A percentile compares a stretch with the other conserved stretches of the same genome.
Evolutionary conservation across 2,113 vertebrate species (phyloP).

Genomic region (Pheucticus melanocephalus): DNA sequence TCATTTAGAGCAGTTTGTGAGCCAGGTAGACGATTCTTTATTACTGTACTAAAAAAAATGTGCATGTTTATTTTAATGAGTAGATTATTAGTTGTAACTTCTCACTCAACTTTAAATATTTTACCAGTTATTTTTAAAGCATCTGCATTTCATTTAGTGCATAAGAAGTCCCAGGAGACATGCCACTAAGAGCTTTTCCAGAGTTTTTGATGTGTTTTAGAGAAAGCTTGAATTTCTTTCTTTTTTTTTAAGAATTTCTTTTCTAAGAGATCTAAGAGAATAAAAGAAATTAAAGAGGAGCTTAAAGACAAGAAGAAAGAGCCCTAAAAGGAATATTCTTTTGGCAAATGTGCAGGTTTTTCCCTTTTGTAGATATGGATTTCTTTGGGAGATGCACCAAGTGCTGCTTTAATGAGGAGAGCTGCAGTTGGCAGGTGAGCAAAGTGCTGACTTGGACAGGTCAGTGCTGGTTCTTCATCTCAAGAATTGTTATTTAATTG

Average conservation of each 20-base stretch:
- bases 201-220: not conserved
- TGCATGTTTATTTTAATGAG: not conserved
- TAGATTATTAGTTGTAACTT: not conserved
- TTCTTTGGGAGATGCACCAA: not conserved
- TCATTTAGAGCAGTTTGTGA: not conserved
- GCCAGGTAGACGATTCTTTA: not conserved
- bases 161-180: not conserved
- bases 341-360: not conserved
- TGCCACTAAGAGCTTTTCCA: not conserved
- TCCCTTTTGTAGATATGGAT: not conserved
- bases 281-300: not conserved
- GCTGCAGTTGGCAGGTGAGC: not conserved
- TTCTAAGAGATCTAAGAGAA: not conserved
- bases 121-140: not conserved
- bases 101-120: not conserved
- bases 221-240: not conserved
- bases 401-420: not conserved
- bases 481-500: slow-evolving; percentile 4
- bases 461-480: not conserved
- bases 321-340: not conserved
- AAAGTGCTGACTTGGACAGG: not conserved
- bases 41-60: not conserved
- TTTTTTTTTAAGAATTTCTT: not conserved
- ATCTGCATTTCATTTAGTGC: not conserved
- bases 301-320: not conserved